Evolutionary conservation across 2,113 vertebrate species (phyloP).

Genomic region (Pedionomus torquatus): DNA sequence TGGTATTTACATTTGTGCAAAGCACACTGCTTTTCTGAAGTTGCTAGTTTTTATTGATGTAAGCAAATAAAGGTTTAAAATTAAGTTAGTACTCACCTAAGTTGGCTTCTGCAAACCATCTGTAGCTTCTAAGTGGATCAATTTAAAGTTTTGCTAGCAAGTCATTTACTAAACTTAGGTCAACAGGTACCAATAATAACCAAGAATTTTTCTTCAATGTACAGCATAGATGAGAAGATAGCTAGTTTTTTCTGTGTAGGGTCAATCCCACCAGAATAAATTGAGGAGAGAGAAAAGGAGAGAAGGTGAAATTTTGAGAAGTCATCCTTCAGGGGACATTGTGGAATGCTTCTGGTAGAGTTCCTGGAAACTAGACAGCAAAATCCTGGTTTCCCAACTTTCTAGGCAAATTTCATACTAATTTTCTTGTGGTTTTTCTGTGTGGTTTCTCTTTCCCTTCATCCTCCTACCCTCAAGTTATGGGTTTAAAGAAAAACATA

Average conservation of each 20-base stretch:
- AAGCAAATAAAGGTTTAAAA: background rate
- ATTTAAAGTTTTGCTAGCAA: background rate
- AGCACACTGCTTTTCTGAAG: background rate
- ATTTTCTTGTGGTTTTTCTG: background rate
- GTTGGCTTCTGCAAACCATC: background rate
- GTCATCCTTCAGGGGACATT: background rate
- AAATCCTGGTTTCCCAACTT: background rate
- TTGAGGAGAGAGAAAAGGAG: background rate
- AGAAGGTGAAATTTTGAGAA: background rate
- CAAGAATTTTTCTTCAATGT: background rate
- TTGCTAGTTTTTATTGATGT: background rate
- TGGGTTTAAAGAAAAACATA: background rate
- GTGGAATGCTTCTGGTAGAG: background rate
- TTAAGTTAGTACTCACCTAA: background rate
- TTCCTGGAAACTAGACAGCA: background rate
- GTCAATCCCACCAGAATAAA: background rate
- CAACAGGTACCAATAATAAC: background rate
- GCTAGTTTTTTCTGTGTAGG: background rate
- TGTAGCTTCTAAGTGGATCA: background rate
- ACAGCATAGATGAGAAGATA: background rate
- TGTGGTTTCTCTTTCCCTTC: background rate
- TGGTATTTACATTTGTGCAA: background rate
- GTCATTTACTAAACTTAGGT: background rate
- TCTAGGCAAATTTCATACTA: background rate
- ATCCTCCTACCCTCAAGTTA: background rate